Conservation (phyloP, 2,113 vertebrate genomes). For the Upupa epops region DNA sequence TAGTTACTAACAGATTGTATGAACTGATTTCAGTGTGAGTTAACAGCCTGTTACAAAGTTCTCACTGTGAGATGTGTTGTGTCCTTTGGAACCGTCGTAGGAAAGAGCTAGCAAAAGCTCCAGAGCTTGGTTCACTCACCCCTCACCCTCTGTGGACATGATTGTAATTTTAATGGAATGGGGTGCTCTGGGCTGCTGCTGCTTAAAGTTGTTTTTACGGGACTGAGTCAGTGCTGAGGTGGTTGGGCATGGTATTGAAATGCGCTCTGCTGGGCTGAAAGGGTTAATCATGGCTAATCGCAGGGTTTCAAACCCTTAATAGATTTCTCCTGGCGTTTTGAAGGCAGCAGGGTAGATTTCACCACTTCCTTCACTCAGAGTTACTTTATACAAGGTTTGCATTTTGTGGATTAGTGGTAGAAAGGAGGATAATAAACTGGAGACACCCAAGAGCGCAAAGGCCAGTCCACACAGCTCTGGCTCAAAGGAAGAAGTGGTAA, state of each 20-base stretch:
- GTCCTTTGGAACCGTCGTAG: not conserved
- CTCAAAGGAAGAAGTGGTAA: not conserved
- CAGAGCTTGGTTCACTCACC: not conserved
- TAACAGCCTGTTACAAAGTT: not conserved
- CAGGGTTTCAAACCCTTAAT: not conserved
- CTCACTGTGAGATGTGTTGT: not conserved
- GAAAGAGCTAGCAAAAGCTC: not conserved
- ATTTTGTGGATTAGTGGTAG: slow-evolving; percentile 16
- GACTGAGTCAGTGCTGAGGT: not conserved
- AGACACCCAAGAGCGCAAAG: not conserved
- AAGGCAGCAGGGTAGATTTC: not conserved
- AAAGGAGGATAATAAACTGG: not conserved
- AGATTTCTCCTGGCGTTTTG: not conserved
- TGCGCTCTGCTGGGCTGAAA: not conserved
- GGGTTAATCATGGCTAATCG: not conserved
- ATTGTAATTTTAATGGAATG: not conserved
- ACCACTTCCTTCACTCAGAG: not conserved
- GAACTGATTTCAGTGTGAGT: not conserved
- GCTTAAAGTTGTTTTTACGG: not conserved
- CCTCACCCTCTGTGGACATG: not conserved
- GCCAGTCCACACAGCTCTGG: not conserved
- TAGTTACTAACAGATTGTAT: not conserved
- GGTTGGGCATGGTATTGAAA: not conserved
- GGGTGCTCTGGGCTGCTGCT: not conserved
- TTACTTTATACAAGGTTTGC: slow-evolving; percentile 10